Evolutionary conservation across 2,113 vertebrate species (phyloP).

Genomic region (Corythaeola cristata): DNA sequence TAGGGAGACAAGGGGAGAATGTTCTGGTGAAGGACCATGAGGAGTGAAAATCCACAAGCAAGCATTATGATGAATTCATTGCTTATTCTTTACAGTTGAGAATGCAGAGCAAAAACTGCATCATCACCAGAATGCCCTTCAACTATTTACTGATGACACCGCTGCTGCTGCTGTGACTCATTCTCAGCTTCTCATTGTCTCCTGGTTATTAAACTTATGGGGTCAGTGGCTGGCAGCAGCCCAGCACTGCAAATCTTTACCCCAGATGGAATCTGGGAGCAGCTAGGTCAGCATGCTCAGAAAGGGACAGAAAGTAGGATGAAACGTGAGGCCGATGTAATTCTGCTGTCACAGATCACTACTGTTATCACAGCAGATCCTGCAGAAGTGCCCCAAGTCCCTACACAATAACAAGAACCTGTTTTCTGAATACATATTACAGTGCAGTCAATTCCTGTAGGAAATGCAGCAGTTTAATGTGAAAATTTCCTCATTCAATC

Average conservation of each 20-base stretch:
- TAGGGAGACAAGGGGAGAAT: rapidly evolving
- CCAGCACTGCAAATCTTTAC: background rate
- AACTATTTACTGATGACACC: background rate
- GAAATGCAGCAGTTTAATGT: constrained; percentile 24
- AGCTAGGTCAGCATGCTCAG: background rate
- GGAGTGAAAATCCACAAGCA: background rate
- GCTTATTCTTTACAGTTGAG: background rate
- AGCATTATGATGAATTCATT: background rate
- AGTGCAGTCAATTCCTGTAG: background rate
- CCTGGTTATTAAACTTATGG: background rate
- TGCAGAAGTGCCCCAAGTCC: background rate
- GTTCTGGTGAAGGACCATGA: background rate
- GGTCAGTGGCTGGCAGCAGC: background rate
- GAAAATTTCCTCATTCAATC: constrained; percentile 21
- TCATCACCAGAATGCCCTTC: background rate
- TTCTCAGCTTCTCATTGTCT: background rate
- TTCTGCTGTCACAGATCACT: background rate
- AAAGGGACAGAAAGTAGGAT: background rate
- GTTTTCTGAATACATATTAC: background rate
- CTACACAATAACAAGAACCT: background rate
- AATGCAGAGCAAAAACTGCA: background rate
- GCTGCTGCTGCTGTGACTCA: background rate
- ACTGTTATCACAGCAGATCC: background rate
- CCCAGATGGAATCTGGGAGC: background rate
- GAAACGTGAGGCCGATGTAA: background rate